Conservation (phyloP, 2,113 vertebrate genomes). For the human (Homo sapiens) region DNA sequence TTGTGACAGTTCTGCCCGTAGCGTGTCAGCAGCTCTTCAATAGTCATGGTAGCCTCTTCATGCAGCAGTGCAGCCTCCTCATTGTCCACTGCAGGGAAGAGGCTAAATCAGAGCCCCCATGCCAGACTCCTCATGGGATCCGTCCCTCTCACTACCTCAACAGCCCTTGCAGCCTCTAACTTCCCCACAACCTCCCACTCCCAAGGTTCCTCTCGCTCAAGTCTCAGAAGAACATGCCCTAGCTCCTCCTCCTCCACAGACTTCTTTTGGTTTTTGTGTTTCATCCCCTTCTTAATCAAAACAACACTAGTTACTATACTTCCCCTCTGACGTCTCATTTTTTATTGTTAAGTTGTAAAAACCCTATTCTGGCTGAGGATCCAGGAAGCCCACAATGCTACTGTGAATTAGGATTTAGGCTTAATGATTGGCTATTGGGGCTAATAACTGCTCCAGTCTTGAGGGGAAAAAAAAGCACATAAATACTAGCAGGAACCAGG, state of each 20-base stretch:
- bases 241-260: background rate
- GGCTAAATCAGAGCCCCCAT: slow-evolving; percentile 58
- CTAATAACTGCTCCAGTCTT: slow-evolving; percentile 15
- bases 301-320: background rate
- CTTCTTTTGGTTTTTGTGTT: background rate
- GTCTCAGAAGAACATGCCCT: slow-evolving; percentile 2
- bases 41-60: slow-evolving; percentile 99
- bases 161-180: background rate
- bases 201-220: background rate
- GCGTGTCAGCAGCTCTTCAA: slow-evolving; percentile 96
- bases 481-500: slow-evolving; percentile 46
- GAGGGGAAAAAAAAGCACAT: background rate
- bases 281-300: slow-evolving; percentile 31
- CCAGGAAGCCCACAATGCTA: slow-evolving; percentile 17
- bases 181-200: slow-evolving; percentile 6
- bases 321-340: slow-evolving; percentile 11
- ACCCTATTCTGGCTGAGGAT: slow-evolving; percentile 12
- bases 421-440: slow-evolving; percentile 4
- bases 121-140: slow-evolving; percentile 29
- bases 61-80: slow-evolving; percentile 97
- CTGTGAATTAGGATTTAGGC: background rate
- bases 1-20: slow-evolving; percentile 96
- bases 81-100: slow-evolving; percentile 91
- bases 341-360: slow-evolving; percentile 47
- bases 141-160: background rate